A percentile compares a stretch with the other conserved stretches of the same genome.
Conservation (phyloP, 2,113 vertebrate species). For the Cathartes aura region DNA sequence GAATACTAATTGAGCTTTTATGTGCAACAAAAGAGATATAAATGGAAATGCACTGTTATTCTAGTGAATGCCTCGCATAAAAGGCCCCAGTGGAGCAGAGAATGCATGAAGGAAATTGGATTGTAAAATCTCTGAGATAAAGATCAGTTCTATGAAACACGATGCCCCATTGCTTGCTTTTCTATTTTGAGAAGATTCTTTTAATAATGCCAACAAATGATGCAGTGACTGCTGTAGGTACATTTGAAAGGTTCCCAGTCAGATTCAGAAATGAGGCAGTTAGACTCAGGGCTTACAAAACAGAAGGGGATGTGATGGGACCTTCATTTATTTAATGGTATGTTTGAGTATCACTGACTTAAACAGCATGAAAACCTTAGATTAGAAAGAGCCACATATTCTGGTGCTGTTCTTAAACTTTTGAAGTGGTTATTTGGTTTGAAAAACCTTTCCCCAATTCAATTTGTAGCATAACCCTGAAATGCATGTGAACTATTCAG, state of each 20-base stretch:
- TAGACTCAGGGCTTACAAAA: neutral
- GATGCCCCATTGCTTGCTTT: constrained; percentile 53
- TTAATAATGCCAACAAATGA: constrained; percentile 55
- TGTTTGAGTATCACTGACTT: neutral
- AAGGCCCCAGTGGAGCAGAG: constrained; percentile 32
- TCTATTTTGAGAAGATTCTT: constrained; percentile 50
- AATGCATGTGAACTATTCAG: neutral
- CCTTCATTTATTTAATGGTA: constrained; percentile 7
- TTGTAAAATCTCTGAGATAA: constrained; percentile 56
- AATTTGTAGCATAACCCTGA: neutral
- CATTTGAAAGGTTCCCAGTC: neutral
- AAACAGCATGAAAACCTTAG: neutral
- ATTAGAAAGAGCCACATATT: neutral
- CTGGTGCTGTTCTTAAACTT: neutral
- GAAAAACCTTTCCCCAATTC: neutral
- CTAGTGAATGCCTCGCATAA: constrained; percentile 23
- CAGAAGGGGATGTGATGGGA: neutral
- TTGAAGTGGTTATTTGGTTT: neutral
- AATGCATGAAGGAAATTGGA: constrained; percentile 41
- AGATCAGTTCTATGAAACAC: constrained; percentile 52
- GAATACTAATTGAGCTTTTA: constrained; percentile 74
- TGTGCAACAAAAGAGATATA: constrained; percentile 52
- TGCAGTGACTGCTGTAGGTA: neutral
- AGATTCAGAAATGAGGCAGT: constrained; percentile 20
- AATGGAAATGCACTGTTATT: constrained; percentile 34